phyloP scores from a whole-genome alignment of 2,113 vertebrate species.

The Boulengeromyrus knoepffleri region DNA sequence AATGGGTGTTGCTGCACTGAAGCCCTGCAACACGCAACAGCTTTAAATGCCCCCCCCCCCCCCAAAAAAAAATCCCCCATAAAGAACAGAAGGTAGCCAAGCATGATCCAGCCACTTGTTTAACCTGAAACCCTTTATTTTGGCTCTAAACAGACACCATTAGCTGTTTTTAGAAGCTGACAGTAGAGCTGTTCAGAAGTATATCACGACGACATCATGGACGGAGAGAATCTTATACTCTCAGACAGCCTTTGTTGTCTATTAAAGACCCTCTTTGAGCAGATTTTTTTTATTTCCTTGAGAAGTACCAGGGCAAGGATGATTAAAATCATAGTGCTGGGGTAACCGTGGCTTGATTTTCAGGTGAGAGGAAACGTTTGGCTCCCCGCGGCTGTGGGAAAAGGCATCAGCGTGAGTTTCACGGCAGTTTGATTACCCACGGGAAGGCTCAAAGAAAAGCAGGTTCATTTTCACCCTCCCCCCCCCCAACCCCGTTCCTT shows the following conservation, averaged over 20 bases:
- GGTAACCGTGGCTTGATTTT: not conserved
- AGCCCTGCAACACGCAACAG: conserved; percentile 22
- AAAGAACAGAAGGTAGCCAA: conserved; percentile 13
- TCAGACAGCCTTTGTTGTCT: not conserved
- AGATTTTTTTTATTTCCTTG: not conserved
- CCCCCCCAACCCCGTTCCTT: not conserved
- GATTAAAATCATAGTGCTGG: not conserved
- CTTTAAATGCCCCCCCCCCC: not conserved
- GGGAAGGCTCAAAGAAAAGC: conserved; percentile 35
- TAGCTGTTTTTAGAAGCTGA: not conserved
- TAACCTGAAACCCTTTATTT: conserved; percentile 26
- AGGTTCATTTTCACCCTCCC: conserved; percentile 36
- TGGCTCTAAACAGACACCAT: not conserved
- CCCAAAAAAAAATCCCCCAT: conserved; percentile 21
- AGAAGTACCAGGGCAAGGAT: not conserved
- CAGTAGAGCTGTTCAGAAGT: not conserved
- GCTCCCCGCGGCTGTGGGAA: conserved; percentile 52
- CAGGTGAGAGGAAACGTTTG: conserved; percentile 20
- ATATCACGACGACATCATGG: not conserved
- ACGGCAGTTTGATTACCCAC: conserved; percentile 48
- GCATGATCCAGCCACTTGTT: conserved; percentile 14
- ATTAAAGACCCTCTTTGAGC: not conserved
- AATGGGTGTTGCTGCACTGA: conserved; percentile 22
- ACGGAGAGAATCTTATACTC: not conserved
- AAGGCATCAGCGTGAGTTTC: conserved; percentile 42